Evolutionary conservation across 2,113 vertebrate genomes (phyloP).

Genomic region (Pogonocichla stellata): DNA sequence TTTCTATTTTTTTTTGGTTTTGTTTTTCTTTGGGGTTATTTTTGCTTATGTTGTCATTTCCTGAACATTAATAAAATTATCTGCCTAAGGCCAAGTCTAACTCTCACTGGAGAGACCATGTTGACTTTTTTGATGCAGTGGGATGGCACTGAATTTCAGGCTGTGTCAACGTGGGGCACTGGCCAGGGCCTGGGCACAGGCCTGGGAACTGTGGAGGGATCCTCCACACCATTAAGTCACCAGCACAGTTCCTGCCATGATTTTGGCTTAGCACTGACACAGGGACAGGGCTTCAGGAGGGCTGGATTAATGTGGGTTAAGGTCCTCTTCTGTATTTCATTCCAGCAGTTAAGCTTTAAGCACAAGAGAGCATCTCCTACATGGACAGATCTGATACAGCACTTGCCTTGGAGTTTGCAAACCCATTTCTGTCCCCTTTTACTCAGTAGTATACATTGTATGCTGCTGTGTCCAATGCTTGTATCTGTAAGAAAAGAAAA

Average conservation of each 20-base stretch:
- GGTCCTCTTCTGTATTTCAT: background rate
- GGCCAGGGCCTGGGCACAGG: background rate
- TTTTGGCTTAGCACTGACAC: background rate
- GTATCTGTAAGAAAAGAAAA: background rate
- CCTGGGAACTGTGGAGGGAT: background rate
- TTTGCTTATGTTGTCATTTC: conserved; percentile 70
- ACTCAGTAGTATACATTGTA: background rate
- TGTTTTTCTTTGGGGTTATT: conserved; percentile 65
- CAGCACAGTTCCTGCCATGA: background rate
- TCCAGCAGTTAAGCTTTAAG: background rate
- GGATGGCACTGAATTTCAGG: background rate
- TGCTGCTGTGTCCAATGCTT: background rate
- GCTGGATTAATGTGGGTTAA: background rate
- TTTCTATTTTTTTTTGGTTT: conserved; percentile 5
- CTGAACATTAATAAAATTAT: conserved; percentile 37
- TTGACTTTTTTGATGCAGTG: background rate
- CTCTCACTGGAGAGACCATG: background rate
- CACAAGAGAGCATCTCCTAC: background rate
- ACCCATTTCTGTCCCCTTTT: background rate
- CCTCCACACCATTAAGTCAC: background rate
- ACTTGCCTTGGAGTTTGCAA: background rate
- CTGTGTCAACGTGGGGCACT: background rate
- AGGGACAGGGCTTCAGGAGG: background rate
- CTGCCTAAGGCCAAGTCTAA: conserved; percentile 1
- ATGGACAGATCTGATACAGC: background rate